Evolutionary conservation across 2,888 invertebrate species (phyloP), one percentile per base, ranked within the genome.

Genomic region (Drosophila subquinaria): DNA sequence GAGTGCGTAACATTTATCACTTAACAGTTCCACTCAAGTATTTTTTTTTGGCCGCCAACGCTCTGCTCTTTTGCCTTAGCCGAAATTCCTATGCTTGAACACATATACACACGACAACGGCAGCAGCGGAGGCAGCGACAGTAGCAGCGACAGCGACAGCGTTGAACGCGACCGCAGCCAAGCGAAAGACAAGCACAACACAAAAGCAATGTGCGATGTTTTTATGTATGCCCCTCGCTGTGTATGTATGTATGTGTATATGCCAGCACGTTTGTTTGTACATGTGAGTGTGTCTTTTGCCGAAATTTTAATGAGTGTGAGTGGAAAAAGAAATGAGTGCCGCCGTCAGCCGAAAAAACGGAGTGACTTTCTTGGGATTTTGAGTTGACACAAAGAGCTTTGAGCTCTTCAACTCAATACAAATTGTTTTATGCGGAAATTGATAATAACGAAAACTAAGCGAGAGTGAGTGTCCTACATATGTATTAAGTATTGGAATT

Each of bases 31-130:
- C 77, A 86, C 81, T 81, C 81, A 73, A 82, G 67, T 64, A 76
- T 62, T 27, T 27, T 27, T 11, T 47, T 47, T 47, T 52, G 69
- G 78, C 50, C 78, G 69, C 72, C 85, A 75, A 69, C 76, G 72
- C 75, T 66, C 63, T 64, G 78, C 81, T 66, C 55, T 43, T 62
- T 48, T 70, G 70, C 52, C 53, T 52, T 62, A 40, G 70, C 67
- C 63, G 70, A 78, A 83, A 83, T 88, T 83, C 88, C 83, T 85
- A 82, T 83, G 82, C 80, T 76, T 20, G 2, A 40, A 30, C n/a
- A 51, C 43, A 52, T 13, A 60, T 35, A 20, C 33, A 47, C 27
- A 33, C 40, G 9, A 27, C 40, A 61, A 48, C 66, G 36, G 47
- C 20, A 23, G 36, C 61, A 27, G 55, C 55, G 33, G 48, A 42